phyloP scores from a whole-genome alignment of 92 coral and sea anemone genomes.

The Phymanthus crucifer region DNA sequence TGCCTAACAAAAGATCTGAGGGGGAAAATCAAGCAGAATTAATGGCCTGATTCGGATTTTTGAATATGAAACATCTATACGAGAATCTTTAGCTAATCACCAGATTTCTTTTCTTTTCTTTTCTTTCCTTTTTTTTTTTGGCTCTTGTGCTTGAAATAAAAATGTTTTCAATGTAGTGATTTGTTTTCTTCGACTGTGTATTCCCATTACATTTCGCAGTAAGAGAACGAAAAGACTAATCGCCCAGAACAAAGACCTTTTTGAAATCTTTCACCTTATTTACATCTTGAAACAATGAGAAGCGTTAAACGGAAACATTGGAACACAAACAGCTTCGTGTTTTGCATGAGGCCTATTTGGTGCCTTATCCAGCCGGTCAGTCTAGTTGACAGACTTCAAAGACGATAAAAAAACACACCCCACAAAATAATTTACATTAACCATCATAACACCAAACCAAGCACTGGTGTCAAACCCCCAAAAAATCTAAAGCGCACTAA shows the following conservation, averaged over 20 bases:
- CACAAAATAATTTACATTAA: not conserved
- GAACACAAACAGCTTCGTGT: slow-evolving; percentile 16
- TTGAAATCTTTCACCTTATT: slow-evolving; percentile 15
- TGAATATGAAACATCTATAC: not conserved
- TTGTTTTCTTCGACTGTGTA: no score
- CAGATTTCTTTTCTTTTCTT: not conserved
- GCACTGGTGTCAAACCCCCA: not conserved
- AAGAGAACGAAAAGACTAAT: slow-evolving; percentile 43
- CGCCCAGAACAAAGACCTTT: slow-evolving; percentile 27
- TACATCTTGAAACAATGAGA: slow-evolving; percentile 29
- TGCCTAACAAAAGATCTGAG: no score
- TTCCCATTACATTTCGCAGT: slow-evolving; percentile 7
- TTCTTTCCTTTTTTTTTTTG: not conserved
- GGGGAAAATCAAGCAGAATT: no score
- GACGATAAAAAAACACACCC: not conserved
- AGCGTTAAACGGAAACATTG: slow-evolving; percentile 37
- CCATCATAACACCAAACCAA: not conserved
- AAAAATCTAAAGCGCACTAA: not conserved
- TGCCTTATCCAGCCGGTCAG: not conserved
- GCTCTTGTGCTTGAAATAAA: not conserved
- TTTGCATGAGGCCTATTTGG: not conserved
- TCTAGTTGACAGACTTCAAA: not conserved
- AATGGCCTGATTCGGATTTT: not conserved
- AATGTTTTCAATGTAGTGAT: not conserved
- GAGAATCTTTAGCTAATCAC: not conserved